phyloP scores from a whole-genome alignment of 2,113 vertebrate species.

The Odocoileus hemionus region DNA sequence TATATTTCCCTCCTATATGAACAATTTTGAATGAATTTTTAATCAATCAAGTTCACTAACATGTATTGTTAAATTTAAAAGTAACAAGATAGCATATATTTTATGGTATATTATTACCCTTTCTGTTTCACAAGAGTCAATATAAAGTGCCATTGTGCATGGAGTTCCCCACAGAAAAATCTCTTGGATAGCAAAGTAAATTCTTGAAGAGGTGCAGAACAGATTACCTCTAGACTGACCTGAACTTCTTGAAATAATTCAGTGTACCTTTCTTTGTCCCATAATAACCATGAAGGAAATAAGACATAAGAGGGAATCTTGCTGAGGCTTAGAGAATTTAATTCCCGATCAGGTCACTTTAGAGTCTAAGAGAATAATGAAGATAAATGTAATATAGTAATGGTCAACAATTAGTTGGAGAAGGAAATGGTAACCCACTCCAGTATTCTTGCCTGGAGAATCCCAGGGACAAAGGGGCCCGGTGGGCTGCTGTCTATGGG shows the following conservation, averaged over 20 bases:
- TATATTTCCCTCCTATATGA: slow-evolving; percentile 64
- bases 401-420: neutral
- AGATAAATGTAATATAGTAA: neutral
- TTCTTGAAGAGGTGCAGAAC: neutral
- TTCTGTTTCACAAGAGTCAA: neutral
- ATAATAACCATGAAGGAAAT: neutral
- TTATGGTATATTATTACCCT: neutral
- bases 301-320: neutral
- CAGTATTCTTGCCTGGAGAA: neutral
- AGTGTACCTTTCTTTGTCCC: neutral
- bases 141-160: neutral
- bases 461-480: neutral
- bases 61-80: slow-evolving; percentile 40
- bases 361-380: neutral
- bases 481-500: neutral
- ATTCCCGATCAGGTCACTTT: neutral
- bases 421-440: neutral
- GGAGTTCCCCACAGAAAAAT: neutral
- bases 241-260: neutral
- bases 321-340: neutral
- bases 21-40: slow-evolving; percentile 70
- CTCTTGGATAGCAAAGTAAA: neutral
- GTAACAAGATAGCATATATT: neutral
- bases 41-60: slow-evolving; percentile 69
- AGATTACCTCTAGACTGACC: neutral